Evolutionary conservation across 2,888 invertebrate species (phyloP).

Genomic region (Trichacis sp.): DNA sequence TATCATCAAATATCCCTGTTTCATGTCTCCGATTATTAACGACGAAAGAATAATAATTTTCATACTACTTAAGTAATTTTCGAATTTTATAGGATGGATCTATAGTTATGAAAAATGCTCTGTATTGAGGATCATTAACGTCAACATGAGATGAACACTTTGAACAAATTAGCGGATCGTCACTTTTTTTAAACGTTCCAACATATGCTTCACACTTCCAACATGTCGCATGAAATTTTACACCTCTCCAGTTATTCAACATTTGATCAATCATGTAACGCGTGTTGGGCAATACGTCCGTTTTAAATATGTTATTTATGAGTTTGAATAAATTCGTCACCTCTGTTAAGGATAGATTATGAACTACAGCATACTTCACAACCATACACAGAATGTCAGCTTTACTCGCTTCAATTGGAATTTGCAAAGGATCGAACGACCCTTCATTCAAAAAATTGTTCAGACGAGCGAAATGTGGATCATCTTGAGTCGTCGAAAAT

Average conservation of each 20-base stretch:
- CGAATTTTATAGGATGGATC: no score
- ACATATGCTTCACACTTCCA: slow-evolving; percentile 10
- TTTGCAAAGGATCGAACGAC: no score
- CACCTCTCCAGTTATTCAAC: slow-evolving; percentile 3
- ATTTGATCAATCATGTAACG: slow-evolving; percentile 17
- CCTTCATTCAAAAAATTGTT: no score
- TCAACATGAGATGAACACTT: slow-evolving; percentile 1
- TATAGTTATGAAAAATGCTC: slow-evolving; percentile 16
- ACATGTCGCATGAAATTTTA: slow-evolving; percentile 21
- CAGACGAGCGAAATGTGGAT: no score
- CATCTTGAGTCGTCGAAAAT: no score
- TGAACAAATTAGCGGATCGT: not conserved
- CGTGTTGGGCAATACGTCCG: slow-evolving; percentile 22
- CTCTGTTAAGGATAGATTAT: slow-evolving; percentile 17
- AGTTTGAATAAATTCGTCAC: slow-evolving; percentile 24
- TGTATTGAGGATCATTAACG: not conserved
- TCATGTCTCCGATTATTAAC: slow-evolving; percentile 10
- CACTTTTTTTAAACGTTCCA: slow-evolving; percentile 2
- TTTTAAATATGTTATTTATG: slow-evolving; percentile 23
- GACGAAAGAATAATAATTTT: slow-evolving; percentile 14
- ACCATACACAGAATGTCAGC: slow-evolving; percentile 17
- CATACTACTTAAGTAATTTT: no score
- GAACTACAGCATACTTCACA: slow-evolving; percentile 12
- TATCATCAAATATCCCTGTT: slow-evolving; percentile 16
- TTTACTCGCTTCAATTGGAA: not conserved